Evolutionary conservation across 1,140 invertebrate genomes (phyloP).

Genomic region (Dinothrombium tinctorium): DNA sequence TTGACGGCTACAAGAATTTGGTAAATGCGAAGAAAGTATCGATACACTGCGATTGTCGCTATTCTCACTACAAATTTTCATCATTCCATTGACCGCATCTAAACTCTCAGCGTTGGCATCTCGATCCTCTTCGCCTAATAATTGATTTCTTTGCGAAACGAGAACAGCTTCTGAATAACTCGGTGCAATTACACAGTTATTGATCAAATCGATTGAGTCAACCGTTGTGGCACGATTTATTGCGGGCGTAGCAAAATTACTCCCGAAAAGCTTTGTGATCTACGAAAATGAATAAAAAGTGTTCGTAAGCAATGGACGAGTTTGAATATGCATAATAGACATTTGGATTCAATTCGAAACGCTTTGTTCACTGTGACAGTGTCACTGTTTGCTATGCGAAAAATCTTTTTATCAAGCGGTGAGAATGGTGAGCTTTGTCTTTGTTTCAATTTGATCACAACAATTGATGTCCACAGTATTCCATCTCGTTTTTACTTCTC

Average conservation of each 20-base stretch:
- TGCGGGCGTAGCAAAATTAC: constrained; percentile 19
- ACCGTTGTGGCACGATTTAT: not conserved
- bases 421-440: no score
- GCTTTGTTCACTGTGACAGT: no score
- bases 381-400: no score
- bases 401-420: no score
- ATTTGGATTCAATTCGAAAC: no score
- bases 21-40: constrained; percentile 13
- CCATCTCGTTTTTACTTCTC: no score
- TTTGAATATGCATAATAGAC: no score
- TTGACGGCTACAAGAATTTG: no score
- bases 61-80: not conserved
- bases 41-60: not conserved
- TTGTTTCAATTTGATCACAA: no score
- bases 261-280: constrained; percentile 30
- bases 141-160: constrained; percentile 1
- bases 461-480: no score
- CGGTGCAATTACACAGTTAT: constrained; percentile 36
- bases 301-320: no score
- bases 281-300: constrained; percentile 14
- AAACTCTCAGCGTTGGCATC: not conserved
- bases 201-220: constrained; percentile 34
- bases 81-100: not conserved
- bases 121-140: not conserved
- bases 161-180: constrained; percentile 41